Base-by-base conservation (phyloP, 1,140 invertebrate species). In the Vanessa atalanta region DNA sequence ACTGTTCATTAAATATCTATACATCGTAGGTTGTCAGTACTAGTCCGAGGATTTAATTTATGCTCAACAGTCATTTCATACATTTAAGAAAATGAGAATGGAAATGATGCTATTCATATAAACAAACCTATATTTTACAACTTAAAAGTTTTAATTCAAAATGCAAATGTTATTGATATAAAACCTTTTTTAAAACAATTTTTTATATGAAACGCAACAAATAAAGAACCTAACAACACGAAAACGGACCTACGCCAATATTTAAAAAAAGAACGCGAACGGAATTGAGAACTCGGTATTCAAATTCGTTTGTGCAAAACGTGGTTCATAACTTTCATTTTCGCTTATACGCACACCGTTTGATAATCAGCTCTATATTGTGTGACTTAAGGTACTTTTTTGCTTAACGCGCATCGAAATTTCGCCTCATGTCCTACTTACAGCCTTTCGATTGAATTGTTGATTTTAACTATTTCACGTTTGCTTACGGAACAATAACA, bases 251-350 rank as follows among this genome's bases (percentile, higher is more conserved):
- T 73, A 73, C 68, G 65, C 57, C 72, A 76, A 75, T 74, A 73
- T 71, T 78, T 66, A 65, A 79, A 69, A 70, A 72, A 77, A 70
- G 48, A 75, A 72, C 72, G 72, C 77, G 75, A 73, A 64, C 72
- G 53, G 83, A 83, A 83, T 86, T 82, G 85, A 82, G 82, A 88
- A 86, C 51, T 53, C 77, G 83, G 55, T 87, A 90, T 91, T 90
- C 86, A 88, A 88, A 90, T 88, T 87, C 81, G 86, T 86, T 84
- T 85, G 82, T 88, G 88, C 88, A 85, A 91, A 91, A 87, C 82
- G 86, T 82, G 83, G 78, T 82, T 80, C 81, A 79, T 88, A 84
- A 91, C 89, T 91, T 91, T 91, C 89, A 83, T 90, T 91, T 91
- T 91, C 89, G 84, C 81, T 84, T 65, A 37, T 60, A 53, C 12